Evolutionary conservation across 2,888 invertebrate genomes (phyloP), one percentile per base, ranked within the genome.

Genomic region (Glaucopsyche alexis): DNA sequence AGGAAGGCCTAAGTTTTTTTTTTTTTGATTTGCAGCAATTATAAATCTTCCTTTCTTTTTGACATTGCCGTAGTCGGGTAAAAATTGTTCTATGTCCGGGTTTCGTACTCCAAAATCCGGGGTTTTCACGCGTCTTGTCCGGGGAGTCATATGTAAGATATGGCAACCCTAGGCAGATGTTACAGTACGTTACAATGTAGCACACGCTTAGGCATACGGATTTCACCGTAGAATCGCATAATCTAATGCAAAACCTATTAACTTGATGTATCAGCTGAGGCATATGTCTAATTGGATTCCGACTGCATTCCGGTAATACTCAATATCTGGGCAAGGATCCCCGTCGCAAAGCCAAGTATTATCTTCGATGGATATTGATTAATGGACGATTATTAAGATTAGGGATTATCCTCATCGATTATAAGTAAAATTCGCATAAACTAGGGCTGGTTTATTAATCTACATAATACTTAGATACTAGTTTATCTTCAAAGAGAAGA

Each of bases 261-360:
- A 82, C 83, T 79, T 84, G 83, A 80, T 83, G 85, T 85, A 85
- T 83, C 85, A 82, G 81, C 73, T 76, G 81, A 80, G 79, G 82
- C 87, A 84, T 87, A 87, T 83, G 88, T 88, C 88, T 90, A 89
- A 91, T 89, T 85, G 89, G 88, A 90, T 88, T 86, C 83, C 81
- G 81, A 88, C 87, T 85, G 87, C 85, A 85, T 88, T 86, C 88
- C 88, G 87, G 86, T 88, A 87, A 88, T 87, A 86, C 85, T 87
- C 87, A 85, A 84, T 87, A 87, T 89, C 87, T 86, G 82, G 82
- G 87, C 87, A 87, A 72, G 73, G 77, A 74, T 77, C 78, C 74
- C 78, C 76, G 84, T 81, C 84, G 82, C 80, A 79, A 85, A 85
- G 85, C 84, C 80, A 81, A 76, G 74, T 73, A 74, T 47, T 69